Base-by-base conservation (phyloP, 1,140 invertebrate genomes). In the Drosophila kepulauana region DNA sequence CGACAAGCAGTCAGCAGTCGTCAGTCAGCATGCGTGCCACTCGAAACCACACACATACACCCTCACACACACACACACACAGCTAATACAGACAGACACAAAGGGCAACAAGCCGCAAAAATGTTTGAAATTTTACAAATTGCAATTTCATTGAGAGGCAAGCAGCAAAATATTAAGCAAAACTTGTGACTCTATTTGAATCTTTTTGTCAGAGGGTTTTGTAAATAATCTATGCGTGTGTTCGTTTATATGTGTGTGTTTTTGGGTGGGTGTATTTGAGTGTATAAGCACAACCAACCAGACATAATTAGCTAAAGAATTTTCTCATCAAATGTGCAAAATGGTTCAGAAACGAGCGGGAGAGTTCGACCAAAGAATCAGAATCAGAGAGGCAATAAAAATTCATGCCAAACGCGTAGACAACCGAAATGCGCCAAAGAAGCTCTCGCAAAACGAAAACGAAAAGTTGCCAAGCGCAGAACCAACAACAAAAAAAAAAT, bases 241-340 rank as follows among this genome's bases (percentile, higher is more conserved):
- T 20, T 7, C 13, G 10, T 59, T n/a, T 38, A 5, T 11, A 28
- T 25, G 13, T 49, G 13, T 46, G 15, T 52, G 41, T 64, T 25
- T 25, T 25, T 25, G 20, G 20, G 15, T 45, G 20, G 41, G 46
- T 41, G 54, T 64, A 41, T 54, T 28, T 71, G 38, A 57, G 49
- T 62, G 78, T 78, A 62, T 86, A 43, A 57, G 79, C 48, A 86
- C 76, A 82, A 70, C 82, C 75, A 82, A 87, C 59, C 79, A 86
- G 79, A 82, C 72, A 79, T 86, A 86, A 86, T 86, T 88, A 86
- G 84, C 68, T 56, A 68, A 82, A 79, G 79, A 86, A 88, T 86
- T 87, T 86, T 86, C 76, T 81, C 82, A 86, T 86, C 82, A 87
- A 86, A 86, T 85, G 82, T 82, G 82, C 66, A 82, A 87, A 85